Evolutionary conservation across 2,797 vertebrate species (phyloP), one percentile per base, ranked within the genome.

Genomic region (Falco biarmicus): DNA sequence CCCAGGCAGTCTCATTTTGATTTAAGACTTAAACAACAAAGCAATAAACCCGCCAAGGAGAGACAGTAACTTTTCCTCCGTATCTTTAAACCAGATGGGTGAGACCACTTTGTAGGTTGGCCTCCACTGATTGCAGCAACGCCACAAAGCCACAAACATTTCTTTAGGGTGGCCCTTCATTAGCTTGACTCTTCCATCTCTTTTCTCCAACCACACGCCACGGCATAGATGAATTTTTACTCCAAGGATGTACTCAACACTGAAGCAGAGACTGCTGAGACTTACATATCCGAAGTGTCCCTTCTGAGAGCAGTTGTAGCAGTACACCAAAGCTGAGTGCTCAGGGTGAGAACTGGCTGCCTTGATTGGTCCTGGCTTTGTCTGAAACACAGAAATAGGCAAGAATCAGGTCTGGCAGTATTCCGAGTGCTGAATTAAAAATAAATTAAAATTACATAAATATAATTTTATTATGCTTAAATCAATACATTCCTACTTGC

Each of bases 221-320:
- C 0, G 20, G 24, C 21, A 61, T 43, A 39, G 60, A 20, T 1
- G 6, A 48, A 26, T 20, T 21, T 13, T 15, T 19, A 56, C 6
- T 37, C 31, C n/a, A 28, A 6, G 29, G 53, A 47, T 1, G 11
- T 4, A 43, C 22, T 22, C 54, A 54, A n/a, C n/a, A 34, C 6
- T 19, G 45, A 11, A 10, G 45, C 16, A 78, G 63, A 39, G 14
- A 10, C 8, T 17, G 60, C 18, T 51, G 20, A 76, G 47, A 98
- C 98, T 98, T 95, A 98, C 98, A 2, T 97, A 97, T 97, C 98
- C 98, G 2, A 98, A 98, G 89, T 98, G 98, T 61, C 98, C 98
- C 90, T 93, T 94, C 34, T 59, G 96, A 50, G 97, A 98, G 22
- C 98, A 98, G 92, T 98, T 98, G 96, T 98, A 98, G 97, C 98